phyloP scores from a whole-genome alignment of 2,113 vertebrate genomes.

The Hucho hucho region DNA sequence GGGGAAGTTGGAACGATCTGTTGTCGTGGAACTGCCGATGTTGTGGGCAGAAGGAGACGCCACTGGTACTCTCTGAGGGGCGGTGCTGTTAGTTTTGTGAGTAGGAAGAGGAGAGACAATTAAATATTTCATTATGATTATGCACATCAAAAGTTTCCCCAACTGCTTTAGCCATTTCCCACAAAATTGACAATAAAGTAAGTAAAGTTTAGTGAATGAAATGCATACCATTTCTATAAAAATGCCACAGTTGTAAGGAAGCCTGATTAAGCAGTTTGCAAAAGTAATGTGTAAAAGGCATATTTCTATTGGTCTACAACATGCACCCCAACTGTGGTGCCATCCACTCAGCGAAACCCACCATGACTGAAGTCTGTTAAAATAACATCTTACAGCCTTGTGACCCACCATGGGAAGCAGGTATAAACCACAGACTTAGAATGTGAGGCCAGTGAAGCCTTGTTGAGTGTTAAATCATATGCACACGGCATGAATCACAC shows the following conservation, averaged over 20 bases:
- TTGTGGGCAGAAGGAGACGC: conserved; percentile 81
- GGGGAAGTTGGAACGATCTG: conserved; percentile 79
- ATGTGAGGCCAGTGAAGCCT: neutral
- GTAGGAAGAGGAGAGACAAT: neutral
- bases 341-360: neutral
- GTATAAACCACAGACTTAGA: no score
- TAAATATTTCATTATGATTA: neutral
- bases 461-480: neutral
- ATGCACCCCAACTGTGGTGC: neutral
- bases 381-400: neutral
- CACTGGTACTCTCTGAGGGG: conserved; percentile 73
- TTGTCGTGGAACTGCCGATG: conserved; percentile 75
- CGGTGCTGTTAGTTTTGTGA: conserved; percentile 56
- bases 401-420: neutral
- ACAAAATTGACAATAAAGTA: no score
- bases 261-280: neutral
- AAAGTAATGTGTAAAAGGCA: neutral
- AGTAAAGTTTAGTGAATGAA: neutral
- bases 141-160: neutral
- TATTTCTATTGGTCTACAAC: neutral
- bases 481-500: neutral
- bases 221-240: neutral
- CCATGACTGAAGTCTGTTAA: neutral
- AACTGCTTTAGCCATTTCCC: neutral
- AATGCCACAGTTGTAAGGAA: neutral